Percentiles rank a stretch among this genome's conserved stretches.
phyloP scores from a whole-genome alignment of 2,888 invertebrate genomes.

The Tachina grossa region DNA sequence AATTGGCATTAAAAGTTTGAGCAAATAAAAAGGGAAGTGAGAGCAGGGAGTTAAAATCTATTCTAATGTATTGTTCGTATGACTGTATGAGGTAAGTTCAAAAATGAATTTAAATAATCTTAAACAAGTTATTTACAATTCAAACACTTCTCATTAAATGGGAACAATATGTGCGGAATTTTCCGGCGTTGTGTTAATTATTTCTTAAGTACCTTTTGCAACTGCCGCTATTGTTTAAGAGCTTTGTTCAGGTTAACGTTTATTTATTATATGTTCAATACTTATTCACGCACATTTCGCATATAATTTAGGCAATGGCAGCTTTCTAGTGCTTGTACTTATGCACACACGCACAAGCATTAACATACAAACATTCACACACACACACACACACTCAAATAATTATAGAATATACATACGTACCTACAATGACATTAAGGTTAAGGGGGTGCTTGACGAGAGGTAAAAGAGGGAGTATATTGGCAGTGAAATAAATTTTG shows the following conservation, averaged over 20 bases:
- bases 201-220: background rate
- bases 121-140: too few species aligned
- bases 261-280: conserved; percentile 70
- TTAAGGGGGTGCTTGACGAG: conserved; percentile 58
- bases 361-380: background rate
- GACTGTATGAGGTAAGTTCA: background rate
- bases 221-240: conserved; percentile 3
- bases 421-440: conserved; percentile 56
- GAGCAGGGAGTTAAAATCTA: background rate
- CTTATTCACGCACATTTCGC: conserved; percentile 75
- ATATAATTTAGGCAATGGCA: conserved; percentile 77
- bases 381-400: conserved; percentile 6
- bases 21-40: background rate
- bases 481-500: conserved; percentile 48
- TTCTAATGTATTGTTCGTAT: background rate
- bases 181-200: background rate
- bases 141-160: background rate
- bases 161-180: background rate
- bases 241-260: conserved; percentile 53
- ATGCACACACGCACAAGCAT: conserved; percentile 45
- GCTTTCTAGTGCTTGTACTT: conserved; percentile 68
- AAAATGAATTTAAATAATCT: background rate
- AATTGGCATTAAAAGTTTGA: conserved; percentile 11
- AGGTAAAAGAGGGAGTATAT: conserved; percentile 7
- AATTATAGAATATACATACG: conserved; percentile 4